Percentiles rank a stretch among this genome's conserved stretches.
These are phyloP conservation scores for Urophycis tenuis DNA, from an alignment of 2,797 vertebrate species.

Conservation along the genomic window DNA sequence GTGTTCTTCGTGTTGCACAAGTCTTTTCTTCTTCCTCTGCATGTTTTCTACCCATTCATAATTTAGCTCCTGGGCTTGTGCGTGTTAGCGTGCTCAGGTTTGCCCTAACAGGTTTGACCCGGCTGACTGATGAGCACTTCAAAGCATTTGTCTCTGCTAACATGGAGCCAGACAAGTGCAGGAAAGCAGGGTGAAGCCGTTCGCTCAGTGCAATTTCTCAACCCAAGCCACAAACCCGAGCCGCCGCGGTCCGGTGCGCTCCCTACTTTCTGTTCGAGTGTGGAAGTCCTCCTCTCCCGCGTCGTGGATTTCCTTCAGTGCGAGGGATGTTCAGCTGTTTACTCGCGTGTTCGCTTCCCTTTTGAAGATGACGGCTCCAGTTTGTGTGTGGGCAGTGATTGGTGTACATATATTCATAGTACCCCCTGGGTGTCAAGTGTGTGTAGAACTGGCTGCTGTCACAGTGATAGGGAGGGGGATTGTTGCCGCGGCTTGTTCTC, in stretches of 20 bases:
- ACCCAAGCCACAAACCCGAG: neutral
- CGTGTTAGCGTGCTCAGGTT: neutral
- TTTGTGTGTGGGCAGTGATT: neutral
- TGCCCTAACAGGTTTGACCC: slow-evolving; percentile 10
- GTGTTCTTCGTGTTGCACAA: neutral
- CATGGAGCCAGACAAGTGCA: slow-evolving; percentile 5
- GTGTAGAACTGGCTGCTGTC: slow-evolving; percentile 15
- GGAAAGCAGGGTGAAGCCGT: neutral
- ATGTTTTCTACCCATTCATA: neutral
- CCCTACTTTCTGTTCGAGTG: neutral
- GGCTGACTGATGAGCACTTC: neutral
- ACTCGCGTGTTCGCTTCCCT: slow-evolving; percentile 5
- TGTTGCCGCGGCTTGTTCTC: slow-evolving; percentile 6
- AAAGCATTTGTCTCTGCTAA: slow-evolving; percentile 11
- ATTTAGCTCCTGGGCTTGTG: neutral
- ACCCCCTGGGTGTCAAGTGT: slow-evolving; percentile 6
- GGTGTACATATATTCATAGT: neutral
- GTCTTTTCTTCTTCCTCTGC: neutral
- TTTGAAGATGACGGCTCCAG: slow-evolving; percentile 11
- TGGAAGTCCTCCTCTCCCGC: neutral
- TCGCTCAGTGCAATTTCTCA: neutral
- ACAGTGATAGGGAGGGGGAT: neutral
- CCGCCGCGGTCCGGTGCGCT: neutral
- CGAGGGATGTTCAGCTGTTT: slow-evolving; percentile 9
- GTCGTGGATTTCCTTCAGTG: neutral